Evolutionary conservation across 2,113 vertebrate genomes (phyloP).

Genomic region (Nanorana parkeri): DNA sequence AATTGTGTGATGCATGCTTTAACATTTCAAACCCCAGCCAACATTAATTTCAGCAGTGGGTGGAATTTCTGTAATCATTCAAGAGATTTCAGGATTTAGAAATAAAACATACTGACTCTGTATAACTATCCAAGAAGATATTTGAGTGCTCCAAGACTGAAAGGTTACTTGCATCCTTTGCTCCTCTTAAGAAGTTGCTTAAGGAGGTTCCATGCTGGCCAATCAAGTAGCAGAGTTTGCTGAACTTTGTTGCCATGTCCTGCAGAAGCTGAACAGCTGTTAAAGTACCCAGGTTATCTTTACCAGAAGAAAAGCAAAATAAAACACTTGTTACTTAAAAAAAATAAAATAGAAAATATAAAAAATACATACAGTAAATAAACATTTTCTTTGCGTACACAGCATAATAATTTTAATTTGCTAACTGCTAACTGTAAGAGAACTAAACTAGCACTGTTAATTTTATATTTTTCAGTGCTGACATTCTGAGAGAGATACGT

Average conservation of each 20-base stretch:
- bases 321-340: too few relatives aligned
- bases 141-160: constrained; percentile 85
- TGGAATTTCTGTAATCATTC: neutral
- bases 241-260: constrained; percentile 82
- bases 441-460: too few relatives aligned
- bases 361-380: too few relatives aligned
- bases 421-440: too few relatives aligned
- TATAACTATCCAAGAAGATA: constrained; percentile 90
- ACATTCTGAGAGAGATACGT: too few relatives aligned
- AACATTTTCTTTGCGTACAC: too few relatives aligned
- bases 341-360: too few relatives aligned
- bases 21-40: neutral
- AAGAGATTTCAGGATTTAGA: neutral
- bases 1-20: too few relatives aligned
- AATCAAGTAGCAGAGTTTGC: constrained; percentile 88
- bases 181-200: constrained; percentile 84
- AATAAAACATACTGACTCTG: constrained; percentile 78
- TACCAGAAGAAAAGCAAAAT: constrained; percentile 56
- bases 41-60: too few relatives aligned
- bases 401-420: too few relatives aligned
- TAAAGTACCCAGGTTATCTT: constrained; percentile 84
- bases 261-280: constrained; percentile 80
- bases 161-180: constrained; percentile 82
- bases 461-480: too few relatives aligned
- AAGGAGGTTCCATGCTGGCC: constrained; percentile 91